Evolutionary conservation across 2,888 invertebrate genomes (phyloP), one percentile per base, ranked within the genome.

Genomic region (Coelopa pilipes): DNA sequence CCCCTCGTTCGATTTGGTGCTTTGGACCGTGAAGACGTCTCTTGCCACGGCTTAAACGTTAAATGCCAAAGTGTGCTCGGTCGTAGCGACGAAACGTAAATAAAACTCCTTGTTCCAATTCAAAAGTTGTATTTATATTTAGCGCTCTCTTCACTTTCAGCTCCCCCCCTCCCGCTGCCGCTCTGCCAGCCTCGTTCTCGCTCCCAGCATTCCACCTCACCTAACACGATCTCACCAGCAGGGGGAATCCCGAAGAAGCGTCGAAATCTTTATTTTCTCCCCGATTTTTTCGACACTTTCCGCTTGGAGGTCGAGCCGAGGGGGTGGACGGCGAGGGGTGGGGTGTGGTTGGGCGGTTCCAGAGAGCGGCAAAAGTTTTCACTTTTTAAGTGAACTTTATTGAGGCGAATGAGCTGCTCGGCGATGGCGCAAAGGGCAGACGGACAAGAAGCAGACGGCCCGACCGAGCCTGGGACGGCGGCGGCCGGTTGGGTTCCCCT

Each of bases 71-170:
- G 45, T 62, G 15, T 24, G 17, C 24, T 12, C 34, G 34, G 34
- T 21, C 3, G 34, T 34, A 4, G 34, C 34, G 34, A 34, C 34
- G 49, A 66, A 47, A 66, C 50, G 50, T 24, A 21, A 21, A 69
- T 69, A 46, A 59, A 59, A 69, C 59, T 46, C 59, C 13, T 70
- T 60, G 60, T 70, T 60, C 60, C 70, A 70, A 70, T 70, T 70
- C 19, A 49, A 21, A 70, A 70, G 49, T 70, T 70, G 24, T 49
- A 59, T 59, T 59, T 69, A 10, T 17, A 69, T 55, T 50, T 53
- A 68, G 34, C 34, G 34, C 34, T 34, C 34, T 34, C 34, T 34
- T 34, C 34, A 34, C 7, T 34, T 34, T 34, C n/a, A n/a, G n/a
- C 34, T 34, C 34, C 34, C 2, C 7, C 34, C 7, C 7, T 7